Evolutionary conservation across 2,113 vertebrate genomes (phyloP), one percentile per base, ranked within the genome.

Genomic region (Maylandia zebra): DNA sequence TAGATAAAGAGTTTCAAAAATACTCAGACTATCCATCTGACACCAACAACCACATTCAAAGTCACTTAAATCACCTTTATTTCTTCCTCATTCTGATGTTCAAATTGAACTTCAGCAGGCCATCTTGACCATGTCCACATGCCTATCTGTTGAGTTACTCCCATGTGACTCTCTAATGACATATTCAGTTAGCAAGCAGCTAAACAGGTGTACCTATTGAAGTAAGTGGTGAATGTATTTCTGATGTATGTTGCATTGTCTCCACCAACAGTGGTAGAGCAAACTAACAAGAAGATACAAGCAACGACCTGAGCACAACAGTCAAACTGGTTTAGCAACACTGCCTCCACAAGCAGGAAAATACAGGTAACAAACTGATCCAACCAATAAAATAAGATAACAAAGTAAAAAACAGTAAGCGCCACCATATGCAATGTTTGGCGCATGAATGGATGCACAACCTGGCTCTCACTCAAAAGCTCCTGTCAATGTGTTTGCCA

Each of bases 401-500:
- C 9, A 41, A 45, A 74, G 22, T 27, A 17, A 27, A 16, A 45
- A 50, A 19, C 6, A n/a, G 45, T 13, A 78, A n/a, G 45, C 11
- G 10, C 3, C 16, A 32, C 27, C 71, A 50, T 30, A 12, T 76
- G 71, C 24, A 48, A 30, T 50, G 27, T 17, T 76, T 48, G 14
- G 69, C 11, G 1, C 17, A 48, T n/a, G 10, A 53, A 10, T 24
- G 14, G 6, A 56, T 38, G 64, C 53, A 81, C 12, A 32, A 27
- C 10, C 27, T 66, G 76, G 59, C 64, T 12, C 10, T 30, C 19
- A 19, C 48, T 84, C 80, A 43, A 13, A 50, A 16, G n/a, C 41
- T 55, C 6, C 88, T 89, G 90, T 80, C 48, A 88, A 83, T 81
- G 45, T 83, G 87, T 83, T 52, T 2, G 14, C 84, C 85, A 89